Conservation (phyloP, 2,113 vertebrate genomes). For the Syrmaticus mikado region DNA sequence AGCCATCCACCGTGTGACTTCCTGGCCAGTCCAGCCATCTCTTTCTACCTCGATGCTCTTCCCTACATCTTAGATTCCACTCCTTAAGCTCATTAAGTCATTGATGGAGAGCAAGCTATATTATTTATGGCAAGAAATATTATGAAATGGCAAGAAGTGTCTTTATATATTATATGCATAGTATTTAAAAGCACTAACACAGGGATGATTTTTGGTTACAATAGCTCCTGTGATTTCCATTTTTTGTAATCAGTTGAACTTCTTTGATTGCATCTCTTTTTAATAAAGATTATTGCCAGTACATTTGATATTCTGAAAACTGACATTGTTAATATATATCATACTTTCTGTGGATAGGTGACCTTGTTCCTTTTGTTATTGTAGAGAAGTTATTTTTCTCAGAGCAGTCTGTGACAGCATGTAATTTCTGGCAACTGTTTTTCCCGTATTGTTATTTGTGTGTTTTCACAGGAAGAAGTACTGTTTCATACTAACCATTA, state of each 20-base stretch:
- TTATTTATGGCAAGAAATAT: neutral
- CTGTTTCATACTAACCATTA: neutral
- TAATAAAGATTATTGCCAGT: neutral
- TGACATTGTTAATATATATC: neutral
- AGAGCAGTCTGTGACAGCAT: neutral
- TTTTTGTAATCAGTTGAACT: neutral
- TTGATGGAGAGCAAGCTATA: neutral
- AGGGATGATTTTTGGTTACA: neutral
- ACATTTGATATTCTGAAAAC: neutral
- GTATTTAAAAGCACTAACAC: neutral
- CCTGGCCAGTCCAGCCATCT: neutral
- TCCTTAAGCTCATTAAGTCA: neutral
- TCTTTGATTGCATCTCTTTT: neutral
- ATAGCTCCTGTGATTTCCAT: neutral
- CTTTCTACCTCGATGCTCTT: neutral
- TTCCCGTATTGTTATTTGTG: neutral
- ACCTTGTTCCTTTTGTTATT: neutral
- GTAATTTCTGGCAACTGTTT: neutral
- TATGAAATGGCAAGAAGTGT: neutral
- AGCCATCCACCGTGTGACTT: neutral
- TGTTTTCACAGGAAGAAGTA: neutral
- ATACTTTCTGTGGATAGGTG: neutral
- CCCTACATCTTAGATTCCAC: neutral
- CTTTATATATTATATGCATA: neutral
- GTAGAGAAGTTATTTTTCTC: slow-evolving; percentile 2